Evolutionary conservation across 2,888 invertebrate species (phyloP), one percentile per base, ranked within the genome.

Genomic region (Aporophyla nigra): DNA sequence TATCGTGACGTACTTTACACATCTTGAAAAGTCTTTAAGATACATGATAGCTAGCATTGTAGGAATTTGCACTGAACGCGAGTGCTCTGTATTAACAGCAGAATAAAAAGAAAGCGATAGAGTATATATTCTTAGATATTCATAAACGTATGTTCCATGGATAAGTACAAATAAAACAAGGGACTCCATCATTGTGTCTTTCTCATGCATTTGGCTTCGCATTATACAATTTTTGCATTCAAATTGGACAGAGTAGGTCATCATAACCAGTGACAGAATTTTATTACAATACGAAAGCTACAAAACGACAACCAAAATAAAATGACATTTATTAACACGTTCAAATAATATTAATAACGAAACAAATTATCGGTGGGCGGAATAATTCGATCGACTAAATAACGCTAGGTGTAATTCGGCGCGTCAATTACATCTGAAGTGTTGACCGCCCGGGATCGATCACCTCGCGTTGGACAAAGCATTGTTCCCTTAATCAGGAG

Each of bases 401-500:
- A 77, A 33, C 58, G 61, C 49, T 54, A 74, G 74, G 74, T 81
- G 65, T 83, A 80, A 84, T 87, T 84, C 63, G 73, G 76, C 59
- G 68, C 76, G 78, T 78, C 88, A 85, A 88, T 89, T 84, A 87
- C 76, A 62, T 46, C 51, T 85, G 70, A 84, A 86, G 87, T 87
- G 87, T 81, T 77, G 80, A 84, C 84, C 82, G 84, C 69, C 61
- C 51, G 71, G 76, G 77, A 82, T 80, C 83, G 85, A 80, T 71
- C 74, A 80, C 75, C 71, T 75, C 70, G 79, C 75, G 78, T 62
- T 62, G 80, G 76, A 74, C 82, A 82, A 85, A 86, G 77, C 86
- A 88, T 91, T 90, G 91, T 91, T 83, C 78, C 74, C 68, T 69
- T 88, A 89, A 91, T 91, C 89, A 89, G 75, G 80, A 83, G 73